Evolutionary conservation across 2,797 vertebrate species (phyloP).

Genomic region (Coregonus sp.): DNA sequence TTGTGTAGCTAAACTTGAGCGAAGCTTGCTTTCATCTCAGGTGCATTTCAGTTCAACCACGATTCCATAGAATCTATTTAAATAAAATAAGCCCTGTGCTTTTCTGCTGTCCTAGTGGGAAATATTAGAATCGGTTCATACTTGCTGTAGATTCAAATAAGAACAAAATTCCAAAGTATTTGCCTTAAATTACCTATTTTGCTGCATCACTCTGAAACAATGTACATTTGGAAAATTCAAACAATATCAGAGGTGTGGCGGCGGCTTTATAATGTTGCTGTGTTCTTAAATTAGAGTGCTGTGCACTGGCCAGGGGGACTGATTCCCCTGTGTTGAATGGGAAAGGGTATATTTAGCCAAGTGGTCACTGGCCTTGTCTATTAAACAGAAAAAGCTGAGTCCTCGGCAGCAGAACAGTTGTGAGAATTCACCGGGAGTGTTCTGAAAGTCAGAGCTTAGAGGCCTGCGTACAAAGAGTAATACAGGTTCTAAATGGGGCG

Average conservation of each 20-base stretch:
- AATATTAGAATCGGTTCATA: no score
- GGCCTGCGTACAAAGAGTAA: background rate
- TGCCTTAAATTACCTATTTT: no score
- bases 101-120: no score
- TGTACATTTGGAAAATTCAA: no score
- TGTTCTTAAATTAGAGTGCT: background rate
- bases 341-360: slow-evolving; percentile 38
- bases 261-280: background rate
- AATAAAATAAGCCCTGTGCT: no score
- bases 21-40: background rate
- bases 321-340: slow-evolving; percentile 38
- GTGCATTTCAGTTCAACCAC: no score
- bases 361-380: slow-evolving; percentile 19
- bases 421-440: slow-evolving; percentile 41
- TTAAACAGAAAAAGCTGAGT: slow-evolving; percentile 31
- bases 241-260: no score
- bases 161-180: no score
- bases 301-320: background rate
- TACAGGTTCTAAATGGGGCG: no score
- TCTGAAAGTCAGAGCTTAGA: slow-evolving; percentile 16
- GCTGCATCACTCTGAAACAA: no score
- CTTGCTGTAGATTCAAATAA: no score
- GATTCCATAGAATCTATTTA: no score
- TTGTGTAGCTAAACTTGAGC: background rate
- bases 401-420: slow-evolving; percentile 39